Conservation (phyloP, 2,797 vertebrate species). For the Tamandua tetradactyla region DNA sequence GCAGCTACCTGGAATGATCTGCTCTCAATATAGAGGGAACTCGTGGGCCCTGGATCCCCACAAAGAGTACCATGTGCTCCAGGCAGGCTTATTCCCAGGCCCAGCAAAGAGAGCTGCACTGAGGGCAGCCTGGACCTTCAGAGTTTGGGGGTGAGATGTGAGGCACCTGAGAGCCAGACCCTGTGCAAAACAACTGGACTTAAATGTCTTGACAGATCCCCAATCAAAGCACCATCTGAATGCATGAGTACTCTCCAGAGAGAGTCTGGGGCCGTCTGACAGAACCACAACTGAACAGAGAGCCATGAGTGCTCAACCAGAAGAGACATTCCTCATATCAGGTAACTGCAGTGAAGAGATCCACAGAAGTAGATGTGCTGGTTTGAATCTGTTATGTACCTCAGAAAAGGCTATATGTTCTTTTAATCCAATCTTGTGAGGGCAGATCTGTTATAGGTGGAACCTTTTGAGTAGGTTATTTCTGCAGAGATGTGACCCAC, state of each 20-base stretch:
- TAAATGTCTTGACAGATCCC: neutral
- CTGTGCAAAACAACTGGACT: neutral
- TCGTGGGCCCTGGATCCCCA: too few relatives aligned
- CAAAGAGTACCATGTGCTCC: too few relatives aligned
- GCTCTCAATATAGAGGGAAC: too few relatives aligned
- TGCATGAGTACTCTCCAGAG: neutral
- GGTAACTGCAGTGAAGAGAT: neutral
- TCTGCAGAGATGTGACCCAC: too few relatives aligned
- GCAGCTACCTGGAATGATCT: too few relatives aligned
- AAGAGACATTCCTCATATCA: accelerated
- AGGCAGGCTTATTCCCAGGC: neutral
- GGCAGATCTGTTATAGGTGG: too few relatives aligned
- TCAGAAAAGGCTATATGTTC: too few relatives aligned
- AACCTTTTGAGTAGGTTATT: too few relatives aligned
- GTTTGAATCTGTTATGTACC: too few relatives aligned
- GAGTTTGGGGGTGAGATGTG: neutral
- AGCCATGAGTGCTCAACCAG: neutral
- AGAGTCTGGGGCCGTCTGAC: neutral
- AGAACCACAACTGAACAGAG: neutral
- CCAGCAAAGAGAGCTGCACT: neutral
- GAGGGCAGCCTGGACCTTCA: neutral
- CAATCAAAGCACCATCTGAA: neutral
- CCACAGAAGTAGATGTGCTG: too few relatives aligned
- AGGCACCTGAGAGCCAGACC: neutral
- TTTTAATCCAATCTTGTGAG: too few relatives aligned